phyloP scores from a whole-genome alignment of 2,113 vertebrate species.

The Carollia perspicillata region DNA sequence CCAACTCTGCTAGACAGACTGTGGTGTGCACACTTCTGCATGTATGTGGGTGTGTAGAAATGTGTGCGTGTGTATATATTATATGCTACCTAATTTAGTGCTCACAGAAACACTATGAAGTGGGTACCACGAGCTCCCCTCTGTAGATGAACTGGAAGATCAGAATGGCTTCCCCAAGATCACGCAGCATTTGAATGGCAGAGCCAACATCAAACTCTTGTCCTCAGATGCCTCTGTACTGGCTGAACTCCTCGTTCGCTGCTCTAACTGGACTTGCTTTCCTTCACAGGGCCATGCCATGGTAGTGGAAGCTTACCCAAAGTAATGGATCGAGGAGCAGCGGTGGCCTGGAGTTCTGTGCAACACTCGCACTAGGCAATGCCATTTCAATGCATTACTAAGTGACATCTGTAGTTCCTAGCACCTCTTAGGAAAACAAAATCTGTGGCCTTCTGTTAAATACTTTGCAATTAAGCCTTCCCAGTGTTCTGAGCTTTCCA shows the following conservation, averaged over 20 bases:
- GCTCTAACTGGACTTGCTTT: constrained; percentile 25
- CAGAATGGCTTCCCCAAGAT: background rate
- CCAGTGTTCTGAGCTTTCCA: constrained; percentile 45
- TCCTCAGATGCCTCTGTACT: background rate
- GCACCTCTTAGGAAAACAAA: constrained; percentile 58
- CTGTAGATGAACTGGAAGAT: background rate
- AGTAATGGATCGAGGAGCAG: constrained; percentile 76
- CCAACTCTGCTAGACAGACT: background rate
- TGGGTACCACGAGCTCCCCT: background rate
- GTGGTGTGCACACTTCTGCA: background rate
- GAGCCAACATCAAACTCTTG: background rate
- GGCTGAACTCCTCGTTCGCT: background rate
- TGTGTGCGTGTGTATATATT: background rate
- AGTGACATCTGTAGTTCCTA: background rate
- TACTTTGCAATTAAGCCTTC: constrained; percentile 59
- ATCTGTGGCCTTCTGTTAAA: constrained; percentile 78
- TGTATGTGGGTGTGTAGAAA: background rate
- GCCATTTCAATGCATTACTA: constrained; percentile 77
- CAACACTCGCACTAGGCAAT: constrained; percentile 30
- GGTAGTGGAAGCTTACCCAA: constrained; percentile 94
- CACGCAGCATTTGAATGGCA: background rate
- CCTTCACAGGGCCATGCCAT: constrained; percentile 92
- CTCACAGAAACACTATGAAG: background rate
- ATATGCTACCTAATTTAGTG: background rate
- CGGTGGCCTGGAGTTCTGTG: background rate